Evolutionary conservation across 2,888 invertebrate genomes (phyloP), one percentile per base, ranked within the genome.

Genomic region (Atrina japonica): DNA sequence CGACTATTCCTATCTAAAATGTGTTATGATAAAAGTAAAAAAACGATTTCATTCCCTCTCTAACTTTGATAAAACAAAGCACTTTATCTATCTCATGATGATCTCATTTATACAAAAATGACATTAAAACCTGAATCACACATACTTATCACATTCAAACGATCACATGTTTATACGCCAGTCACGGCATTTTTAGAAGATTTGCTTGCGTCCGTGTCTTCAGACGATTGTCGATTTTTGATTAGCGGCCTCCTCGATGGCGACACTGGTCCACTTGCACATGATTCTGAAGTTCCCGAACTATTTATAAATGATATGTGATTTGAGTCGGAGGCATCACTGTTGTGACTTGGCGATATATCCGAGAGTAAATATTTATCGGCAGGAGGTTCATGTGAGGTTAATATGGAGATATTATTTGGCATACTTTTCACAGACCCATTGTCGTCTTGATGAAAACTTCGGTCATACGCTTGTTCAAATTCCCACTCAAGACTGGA

Each of bases 401-500:
- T 23, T 40, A 56, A 30, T 40, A 40, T 23, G 9, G 40, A 18
- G 18, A 52, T 41, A 40, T 52, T 40, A 40, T 58, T 65, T 45
- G 71, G 67, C 43, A 63, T 45, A 50, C 67, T 67, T 56, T 56
- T 61, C 16, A 63, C 63, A 23, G 63, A 64, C 21, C 41, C 47
- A 14, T 45, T 30, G 49, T 66, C 61, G 43, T 25, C 53, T 9
- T 58, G 47, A 29, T 30, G 40, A 52, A 72, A 72, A 45, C 71
- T 72, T 43, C 66, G 61, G 47, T 72, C 71, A 43, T 72, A 86
- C 23, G 81, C 84, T 58, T 82, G 77, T 45, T 83, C 83, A 45
- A 86, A 73, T 59, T 85, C 86, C 27, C 82, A 84, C 27, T 86
- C 87, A 65, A 88, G 82, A 71, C 88, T 88, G 11, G 83, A 83